phyloP scores from a whole-genome alignment of 2,888 invertebrate genomes.

The Drosophila multiciliata region DNA sequence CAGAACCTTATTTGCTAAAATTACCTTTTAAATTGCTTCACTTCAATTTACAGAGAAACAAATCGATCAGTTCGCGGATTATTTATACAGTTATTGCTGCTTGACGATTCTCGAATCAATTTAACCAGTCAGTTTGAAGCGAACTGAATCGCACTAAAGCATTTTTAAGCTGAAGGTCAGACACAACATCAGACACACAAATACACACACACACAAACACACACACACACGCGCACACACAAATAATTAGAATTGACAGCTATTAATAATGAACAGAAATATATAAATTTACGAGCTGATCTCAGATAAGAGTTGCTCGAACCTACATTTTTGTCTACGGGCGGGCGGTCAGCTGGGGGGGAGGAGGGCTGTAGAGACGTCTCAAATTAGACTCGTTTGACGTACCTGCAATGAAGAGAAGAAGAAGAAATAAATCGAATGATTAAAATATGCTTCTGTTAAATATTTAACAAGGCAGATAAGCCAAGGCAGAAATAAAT shows the following conservation, averaged over 20 bases:
- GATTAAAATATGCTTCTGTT: constrained; percentile 44
- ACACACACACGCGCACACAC: constrained; percentile 5
- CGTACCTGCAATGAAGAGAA: constrained; percentile 45
- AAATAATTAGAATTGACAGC: constrained; percentile 34
- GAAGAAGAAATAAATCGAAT: constrained; percentile 11
- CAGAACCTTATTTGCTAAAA: not conserved
- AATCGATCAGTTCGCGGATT: not conserved
- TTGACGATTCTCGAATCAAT: constrained; percentile 29
- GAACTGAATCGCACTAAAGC: constrained; percentile 1
- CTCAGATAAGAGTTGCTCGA: constrained; percentile 34
- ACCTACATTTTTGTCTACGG: not conserved
- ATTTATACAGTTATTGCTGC: not conserved
- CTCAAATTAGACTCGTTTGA: constrained; percentile 19
- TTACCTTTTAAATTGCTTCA: not conserved
- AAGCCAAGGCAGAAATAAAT: constrained; percentile 12
- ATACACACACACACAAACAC: not conserved
- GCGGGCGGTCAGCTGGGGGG: not conserved
- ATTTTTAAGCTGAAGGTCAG: constrained; percentile 36
- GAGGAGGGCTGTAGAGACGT: not conserved
- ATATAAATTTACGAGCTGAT: constrained; percentile 46
- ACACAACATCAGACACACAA: not conserved
- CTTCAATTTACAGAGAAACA: not conserved
- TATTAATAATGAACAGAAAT: constrained; percentile 46
- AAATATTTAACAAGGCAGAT: constrained; percentile 40
- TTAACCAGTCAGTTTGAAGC: not conserved